phyloP scores from a whole-genome alignment of 35 echinoderm and acorn worm genomes.

The Stichopus chloronotus region DNA sequence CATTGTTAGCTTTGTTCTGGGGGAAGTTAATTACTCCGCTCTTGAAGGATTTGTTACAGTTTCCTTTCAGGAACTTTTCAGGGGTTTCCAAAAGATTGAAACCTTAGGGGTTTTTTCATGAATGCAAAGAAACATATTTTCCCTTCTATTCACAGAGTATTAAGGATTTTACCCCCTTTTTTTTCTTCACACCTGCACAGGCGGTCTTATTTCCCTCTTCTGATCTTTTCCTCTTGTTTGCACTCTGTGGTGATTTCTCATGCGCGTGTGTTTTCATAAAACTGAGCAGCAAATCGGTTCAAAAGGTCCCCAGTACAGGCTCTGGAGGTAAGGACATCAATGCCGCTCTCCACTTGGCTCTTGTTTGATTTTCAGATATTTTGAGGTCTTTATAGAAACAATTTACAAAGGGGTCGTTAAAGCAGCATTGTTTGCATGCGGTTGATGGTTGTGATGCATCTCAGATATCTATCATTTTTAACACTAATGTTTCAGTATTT shows the following conservation, averaged over 20 bases:
- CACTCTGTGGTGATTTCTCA: neutral
- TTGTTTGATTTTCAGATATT: slow-evolving; percentile 24
- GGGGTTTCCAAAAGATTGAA: neutral
- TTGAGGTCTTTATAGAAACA: neutral
- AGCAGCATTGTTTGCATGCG: too few relatives aligned
- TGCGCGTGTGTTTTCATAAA: slow-evolving; percentile 14
- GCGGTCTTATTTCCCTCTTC: neutral
- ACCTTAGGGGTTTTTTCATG: neutral
- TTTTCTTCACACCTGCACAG: neutral
- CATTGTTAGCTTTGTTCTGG: slow-evolving; percentile 42
- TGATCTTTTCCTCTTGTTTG: neutral
- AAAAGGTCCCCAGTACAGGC: neutral
- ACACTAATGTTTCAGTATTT: too few relatives aligned
- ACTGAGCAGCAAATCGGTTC: neutral
- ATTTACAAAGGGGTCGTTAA: too few relatives aligned
- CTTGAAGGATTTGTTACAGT: slow-evolving; percentile 37
- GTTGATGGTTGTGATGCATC: too few relatives aligned
- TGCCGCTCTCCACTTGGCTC: slow-evolving; percentile 16
- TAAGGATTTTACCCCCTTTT: neutral
- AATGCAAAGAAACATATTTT: slow-evolving; percentile 52
- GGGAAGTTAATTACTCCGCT: slow-evolving; percentile 23
- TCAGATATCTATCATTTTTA: too few relatives aligned
- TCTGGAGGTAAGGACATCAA: neutral
- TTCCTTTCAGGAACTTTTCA: slow-evolving; percentile 29
- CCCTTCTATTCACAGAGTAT: slow-evolving; percentile 7